Conservation (phyloP, 2,888 invertebrate genomes). For the Diarsia dahlii region DNA sequence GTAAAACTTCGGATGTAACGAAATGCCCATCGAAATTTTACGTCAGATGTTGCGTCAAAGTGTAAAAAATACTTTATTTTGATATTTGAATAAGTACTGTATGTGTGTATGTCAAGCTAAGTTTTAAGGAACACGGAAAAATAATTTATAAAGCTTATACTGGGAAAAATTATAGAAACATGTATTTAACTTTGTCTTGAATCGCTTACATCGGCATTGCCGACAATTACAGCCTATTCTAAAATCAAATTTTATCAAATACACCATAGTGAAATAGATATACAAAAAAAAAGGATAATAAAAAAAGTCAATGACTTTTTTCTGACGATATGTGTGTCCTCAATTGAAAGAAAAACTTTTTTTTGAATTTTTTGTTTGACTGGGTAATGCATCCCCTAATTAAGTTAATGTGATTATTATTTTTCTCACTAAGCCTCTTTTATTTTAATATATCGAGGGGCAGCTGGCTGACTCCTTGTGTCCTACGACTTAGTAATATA, state of each 20-base stretch:
- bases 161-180: constrained; percentile 52
- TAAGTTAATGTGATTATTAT: constrained; percentile 39
- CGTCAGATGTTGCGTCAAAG: constrained; percentile 44
- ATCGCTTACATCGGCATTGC: neutral
- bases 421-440: constrained; percentile 56
- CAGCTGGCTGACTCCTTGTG: constrained; percentile 65
- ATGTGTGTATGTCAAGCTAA: constrained; percentile 40
- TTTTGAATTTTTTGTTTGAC: too few relatives aligned
- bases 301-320: too few relatives aligned
- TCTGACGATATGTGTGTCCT: neutral
- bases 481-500: constrained; percentile 56
- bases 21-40: constrained; percentile 63
- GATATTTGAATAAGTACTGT: constrained; percentile 47
- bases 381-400: neutral
- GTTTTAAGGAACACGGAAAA: constrained; percentile 33
- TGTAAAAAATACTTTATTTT: constrained; percentile 55
- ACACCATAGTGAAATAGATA: too few relatives aligned
- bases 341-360: neutral
- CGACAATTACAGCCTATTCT: neutral
- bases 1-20: constrained; percentile 58
- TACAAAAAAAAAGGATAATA: too few relatives aligned
- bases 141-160: constrained; percentile 43
- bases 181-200: neutral
- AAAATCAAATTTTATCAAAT: too few relatives aligned
- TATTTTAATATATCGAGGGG: constrained; percentile 46